Evolutionary conservation across 2,888 invertebrate genomes (phyloP).

Genomic region (Eristalis tenax): DNA sequence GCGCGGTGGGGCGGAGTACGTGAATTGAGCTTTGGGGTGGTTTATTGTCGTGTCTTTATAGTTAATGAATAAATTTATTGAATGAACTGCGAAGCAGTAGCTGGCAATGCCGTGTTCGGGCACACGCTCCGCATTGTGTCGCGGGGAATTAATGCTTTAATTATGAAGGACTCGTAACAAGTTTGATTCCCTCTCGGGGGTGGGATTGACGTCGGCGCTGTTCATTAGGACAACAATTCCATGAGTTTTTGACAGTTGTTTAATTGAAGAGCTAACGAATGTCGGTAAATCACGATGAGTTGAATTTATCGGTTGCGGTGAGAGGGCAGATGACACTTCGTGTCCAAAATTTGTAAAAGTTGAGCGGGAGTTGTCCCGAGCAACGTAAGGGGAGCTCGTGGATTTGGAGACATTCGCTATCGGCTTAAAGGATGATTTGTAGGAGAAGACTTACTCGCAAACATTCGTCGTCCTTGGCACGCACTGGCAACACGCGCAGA

Average conservation of each 20-base stretch:
- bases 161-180: neutral
- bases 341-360: neutral
- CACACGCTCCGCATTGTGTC: neutral
- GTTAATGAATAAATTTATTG: slow-evolving; percentile 35
- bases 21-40: neutral
- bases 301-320: neutral
- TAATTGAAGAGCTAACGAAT: neutral
- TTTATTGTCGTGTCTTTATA: neutral
- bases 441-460: no score
- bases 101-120: neutral
- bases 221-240: neutral
- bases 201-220: neutral
- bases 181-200: neutral
- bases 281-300: neutral
- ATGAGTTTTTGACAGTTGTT: neutral
- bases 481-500: no score
- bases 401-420: no score
- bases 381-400: no score
- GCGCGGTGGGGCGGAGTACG: neutral
- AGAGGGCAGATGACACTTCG: neutral
- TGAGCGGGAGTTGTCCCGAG: no score
- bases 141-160: neutral
- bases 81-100: neutral
- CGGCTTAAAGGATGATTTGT: no score
- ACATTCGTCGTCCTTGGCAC: no score